Evolutionary conservation across 2,888 invertebrate species (phyloP), one percentile per base, ranked within the genome.

Genomic region (Drosophila conformis): DNA sequence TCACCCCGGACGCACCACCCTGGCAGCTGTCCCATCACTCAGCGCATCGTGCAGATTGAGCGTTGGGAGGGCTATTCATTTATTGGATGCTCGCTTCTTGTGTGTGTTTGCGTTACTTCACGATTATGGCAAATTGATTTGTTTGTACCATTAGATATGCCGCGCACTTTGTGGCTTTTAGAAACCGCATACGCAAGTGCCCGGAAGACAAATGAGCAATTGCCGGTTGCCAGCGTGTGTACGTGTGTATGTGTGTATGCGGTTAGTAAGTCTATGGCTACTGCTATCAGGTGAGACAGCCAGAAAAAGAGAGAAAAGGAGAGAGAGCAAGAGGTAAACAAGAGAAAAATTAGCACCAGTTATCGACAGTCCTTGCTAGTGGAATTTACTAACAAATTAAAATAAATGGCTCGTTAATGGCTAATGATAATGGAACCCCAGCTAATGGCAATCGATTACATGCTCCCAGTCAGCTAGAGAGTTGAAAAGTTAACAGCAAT

Each of bases 91-190:
- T 46, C 8, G 21, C 46, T 46, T 15, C 15, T 46, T n/a, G 25
- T 27, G 21, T 48, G 29, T 5, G 42, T 27, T 29, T 69, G 64
- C 58, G 63, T 54, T 60, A 73, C 76, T 74, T 69, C 73, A 78
- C 81, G 85, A 81, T 85, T 84, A 85, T 87, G 83, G 83, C 83
- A 81, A 85, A 87, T 87, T 87, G 85, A 85, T 85, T 85, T 85
- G 87, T 83, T 84, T 84, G 60, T 67, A 53, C 48, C 71, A 69
- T 69, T 74, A 62, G 69, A 74, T 61, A 61, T 65, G 73, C 60
- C 76, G 73, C 79, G 78, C 73, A 84, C 81, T 84, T 87, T 83
- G 87, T 73, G 87, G 84, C 82, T 83, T 76, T 85, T 80, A 84
- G 83, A 84, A 78, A 86, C 51, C 57, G 69, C 66, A 59, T 69